Base-by-base conservation (phyloP, 2,888 invertebrate genomes). In the Tromatobia lineatoria region DNA sequence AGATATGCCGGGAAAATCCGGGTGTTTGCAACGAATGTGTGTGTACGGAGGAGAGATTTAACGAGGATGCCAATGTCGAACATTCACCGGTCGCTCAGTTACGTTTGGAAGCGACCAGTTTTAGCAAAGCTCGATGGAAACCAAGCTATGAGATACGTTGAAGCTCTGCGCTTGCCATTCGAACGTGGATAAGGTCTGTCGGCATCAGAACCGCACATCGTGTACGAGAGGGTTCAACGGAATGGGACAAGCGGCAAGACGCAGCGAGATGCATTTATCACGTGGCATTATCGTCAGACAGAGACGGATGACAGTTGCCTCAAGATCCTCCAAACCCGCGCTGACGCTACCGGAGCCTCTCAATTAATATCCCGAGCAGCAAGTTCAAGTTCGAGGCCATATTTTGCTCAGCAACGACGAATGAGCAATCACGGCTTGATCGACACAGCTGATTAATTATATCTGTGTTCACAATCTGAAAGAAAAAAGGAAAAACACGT, bases 351-450 rank as follows among this genome's bases (percentile, higher is more conserved):
- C 23, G 45, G 54, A 52, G 45, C 45, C 82, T 71, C 85, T 87
- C 85, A 86, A 87, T 88, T 88, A 87, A 86, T 84, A 85, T 80
- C 80, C 67, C 74, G 29, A 57, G 10, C 18, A 25, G 54, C 20
- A 59, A 78, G 85, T 79, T 84, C 83, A 85, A 85, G 82, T 79
- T 82, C 64, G 47, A 61, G 73, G 57, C 38, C 45, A 38, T 29
- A 13, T 18, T 59, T 57, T 57, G 13, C 42, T 25, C 23, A 3
- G 74, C 7, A 45, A 11, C 8, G n/a, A 29, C n/a, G 34, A 57
- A 71, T 57, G 54, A 23, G n/a, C 42, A 13, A 0, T 45, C 45
- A 7, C 23, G 4, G 42, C n/a, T 64, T 50, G 69, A 50, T 50
- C 20, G 29, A 18, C 25, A 47, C 15, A 23, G 20, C n/a, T 50